Evolutionary conservation across 2,113 vertebrate genomes (phyloP), one percentile per base, ranked within the genome.

Genomic region (Callopanchax toddi): DNA sequence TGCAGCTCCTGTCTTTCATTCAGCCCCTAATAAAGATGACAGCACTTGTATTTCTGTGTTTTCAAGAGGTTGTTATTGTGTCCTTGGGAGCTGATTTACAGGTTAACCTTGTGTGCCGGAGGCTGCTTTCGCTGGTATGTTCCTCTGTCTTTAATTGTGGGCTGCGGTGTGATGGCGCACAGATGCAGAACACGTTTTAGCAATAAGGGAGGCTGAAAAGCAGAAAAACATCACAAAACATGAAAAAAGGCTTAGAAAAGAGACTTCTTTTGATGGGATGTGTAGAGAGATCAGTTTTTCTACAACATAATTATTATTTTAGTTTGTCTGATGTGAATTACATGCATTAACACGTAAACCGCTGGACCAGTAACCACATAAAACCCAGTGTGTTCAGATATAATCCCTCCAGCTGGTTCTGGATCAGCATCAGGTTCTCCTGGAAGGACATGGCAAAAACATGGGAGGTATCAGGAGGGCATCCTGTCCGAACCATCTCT

Each of bases 61-160:
- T 82, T 79, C 76, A 72, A 76, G 63, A 71, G 80, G 79, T 75
- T 87, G 82, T 77, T 86, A 86, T 72, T 43, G 71, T 82, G 83
- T 84, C 86, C 80, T 81, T 84, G 80, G 64, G 66, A 81, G 52
- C 79, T 86, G 85, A 87, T 90, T 87, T 90, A 90, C 80, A 78
- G 73, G 76, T 58, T 64, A 76, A 81, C 78, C 78, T 76, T 75
- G 62, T 74, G 79, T 23, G 51, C 67, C 51, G 37, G 18, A 45
- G 17, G 71, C 54, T 57, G 26, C 60, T 81, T 86, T 78, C 74
- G 71, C 78, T 70, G 76, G 77, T 82, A 60, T 69, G 70, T 65
- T 78, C 74, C 46, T 84, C 67, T 72, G 71, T 61, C 60, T 85
- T 85, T 85, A 78, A 88, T 85, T 83, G 77, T 53, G 50, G 23